Conservation (phyloP, 2,113 vertebrate genomes). For the Amphilophus citrinellus region DNA sequence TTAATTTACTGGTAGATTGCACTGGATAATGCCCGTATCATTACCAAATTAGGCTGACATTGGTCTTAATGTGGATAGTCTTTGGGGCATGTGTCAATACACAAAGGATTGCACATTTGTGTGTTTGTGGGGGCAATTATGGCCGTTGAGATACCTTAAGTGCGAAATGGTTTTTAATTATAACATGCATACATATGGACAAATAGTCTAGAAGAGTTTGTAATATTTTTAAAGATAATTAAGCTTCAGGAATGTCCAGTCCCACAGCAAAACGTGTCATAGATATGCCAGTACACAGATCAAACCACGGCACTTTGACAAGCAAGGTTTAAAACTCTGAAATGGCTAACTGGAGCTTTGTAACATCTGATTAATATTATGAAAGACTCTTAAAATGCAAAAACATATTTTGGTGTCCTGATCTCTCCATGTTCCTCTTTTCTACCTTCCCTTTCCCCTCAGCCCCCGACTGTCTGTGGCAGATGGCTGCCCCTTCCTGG, state of each 20-base stretch:
- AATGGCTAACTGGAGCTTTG: neutral
- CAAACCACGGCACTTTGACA: neutral
- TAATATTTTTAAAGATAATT: neutral
- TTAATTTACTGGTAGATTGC: slow-evolving; percentile 82
- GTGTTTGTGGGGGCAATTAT: slow-evolving; percentile 44
- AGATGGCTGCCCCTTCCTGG: too few relatives aligned
- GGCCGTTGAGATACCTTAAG: slow-evolving; percentile 61
- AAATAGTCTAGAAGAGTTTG: slow-evolving; percentile 54
- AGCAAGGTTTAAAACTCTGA: neutral
- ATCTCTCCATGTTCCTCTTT: neutral
- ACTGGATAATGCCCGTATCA: slow-evolving; percentile 80
- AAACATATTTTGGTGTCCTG: neutral
- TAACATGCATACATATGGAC: slow-evolving; percentile 66
- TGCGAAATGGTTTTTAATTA: slow-evolving; percentile 75
- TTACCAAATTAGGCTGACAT: slow-evolving; percentile 73
- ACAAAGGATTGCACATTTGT: slow-evolving; percentile 24
- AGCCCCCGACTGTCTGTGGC: too few relatives aligned
- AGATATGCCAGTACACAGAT: neutral
- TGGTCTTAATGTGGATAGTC: slow-evolving; percentile 56
- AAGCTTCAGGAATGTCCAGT: neutral
- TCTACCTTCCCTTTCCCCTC: neutral
- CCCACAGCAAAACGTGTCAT: neutral
- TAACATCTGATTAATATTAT: neutral
- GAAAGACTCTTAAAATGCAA: neutral
- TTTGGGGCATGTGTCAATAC: slow-evolving; percentile 41